A percentile compares a stretch with the other conserved stretches of the same genome.
These are phyloP conservation scores for Cistogaster globosa DNA, from an alignment of 2,888 invertebrate genomes.

Conservation along the genomic window DNA sequence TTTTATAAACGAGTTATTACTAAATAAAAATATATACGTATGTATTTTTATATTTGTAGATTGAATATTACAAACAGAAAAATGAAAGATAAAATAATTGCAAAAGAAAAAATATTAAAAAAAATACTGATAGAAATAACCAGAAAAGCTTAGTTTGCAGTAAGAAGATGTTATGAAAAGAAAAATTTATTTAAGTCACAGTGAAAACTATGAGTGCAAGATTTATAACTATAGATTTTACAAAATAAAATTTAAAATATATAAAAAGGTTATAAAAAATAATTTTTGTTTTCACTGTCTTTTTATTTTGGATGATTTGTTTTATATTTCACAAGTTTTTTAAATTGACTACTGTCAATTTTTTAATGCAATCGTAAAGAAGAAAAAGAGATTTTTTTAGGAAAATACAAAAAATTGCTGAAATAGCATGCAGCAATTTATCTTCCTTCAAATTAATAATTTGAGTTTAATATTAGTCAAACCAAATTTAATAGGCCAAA, in stretches of 20 bases:
- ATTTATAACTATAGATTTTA: too few relatives aligned
- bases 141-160: constrained; percentile 48
- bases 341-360: not conserved
- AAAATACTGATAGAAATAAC: not conserved
- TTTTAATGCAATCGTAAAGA: not conserved
- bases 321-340: not conserved
- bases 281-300: not conserved
- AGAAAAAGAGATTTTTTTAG: not conserved
- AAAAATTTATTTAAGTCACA: not conserved
- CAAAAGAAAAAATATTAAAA: not conserved
- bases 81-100: constrained; percentile 20
- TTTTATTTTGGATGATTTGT: not conserved
- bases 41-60: constrained; percentile 31
- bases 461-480: not conserved
- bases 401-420: not conserved
- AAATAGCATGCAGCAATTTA: not conserved
- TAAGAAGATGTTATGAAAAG: not conserved
- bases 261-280: too few relatives aligned
- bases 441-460: not conserved
- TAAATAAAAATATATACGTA: not conserved
- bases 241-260: too few relatives aligned
- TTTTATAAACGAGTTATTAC: not conserved
- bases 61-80: constrained; percentile 41
- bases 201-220: not conserved
- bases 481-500: not conserved